Percentiles rank a stretch among this genome's conserved stretches.
Conservation (phyloP, 53 echinoderm and acorn worm genomes). For the Astropecten irregularis region DNA sequence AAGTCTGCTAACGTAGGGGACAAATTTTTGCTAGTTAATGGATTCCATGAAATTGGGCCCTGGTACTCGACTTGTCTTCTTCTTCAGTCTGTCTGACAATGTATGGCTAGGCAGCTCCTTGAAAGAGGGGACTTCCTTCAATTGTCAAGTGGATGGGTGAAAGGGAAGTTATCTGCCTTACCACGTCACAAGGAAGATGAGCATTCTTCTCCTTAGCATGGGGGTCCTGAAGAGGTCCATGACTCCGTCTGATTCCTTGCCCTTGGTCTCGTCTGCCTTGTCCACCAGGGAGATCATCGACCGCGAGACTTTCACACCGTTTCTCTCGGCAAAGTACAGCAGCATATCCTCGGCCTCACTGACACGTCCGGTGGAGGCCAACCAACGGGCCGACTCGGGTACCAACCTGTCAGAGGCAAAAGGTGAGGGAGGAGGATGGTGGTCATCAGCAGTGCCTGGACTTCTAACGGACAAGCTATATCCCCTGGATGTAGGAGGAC, state of each 20-base stretch:
- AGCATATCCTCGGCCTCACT: constrained; percentile 80
- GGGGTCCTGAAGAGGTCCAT: constrained; percentile 80
- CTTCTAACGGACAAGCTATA: not conserved
- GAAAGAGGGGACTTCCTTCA: no score
- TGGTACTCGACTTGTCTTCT: no score
- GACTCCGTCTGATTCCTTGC: constrained; percentile 52
- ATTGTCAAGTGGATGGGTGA: no score
- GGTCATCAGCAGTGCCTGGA: not conserved
- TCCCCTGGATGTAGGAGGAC: not conserved
- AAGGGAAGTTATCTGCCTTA: constrained; percentile 48
- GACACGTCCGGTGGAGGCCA: constrained; percentile 68
- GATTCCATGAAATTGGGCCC: no score
- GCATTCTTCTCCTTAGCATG: constrained; percentile 68
- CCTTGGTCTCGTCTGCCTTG: not conserved
- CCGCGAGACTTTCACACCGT: constrained; percentile 59
- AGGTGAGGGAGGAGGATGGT: not conserved
- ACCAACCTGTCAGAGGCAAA: constrained; percentile 52
- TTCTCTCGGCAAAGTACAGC: constrained; percentile 56
- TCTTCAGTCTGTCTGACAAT: no score
- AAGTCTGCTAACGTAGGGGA: no score
- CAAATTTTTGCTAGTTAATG: no score
- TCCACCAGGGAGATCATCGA: constrained; percentile 58
- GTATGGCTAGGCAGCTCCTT: no score
- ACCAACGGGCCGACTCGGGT: constrained; percentile 91
- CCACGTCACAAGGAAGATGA: constrained; percentile 77